Percentiles rank a stretch among this genome's conserved stretches.
phyloP scores from a whole-genome alignment of 2,888 invertebrate species.

The Cacoxenus indagator region DNA sequence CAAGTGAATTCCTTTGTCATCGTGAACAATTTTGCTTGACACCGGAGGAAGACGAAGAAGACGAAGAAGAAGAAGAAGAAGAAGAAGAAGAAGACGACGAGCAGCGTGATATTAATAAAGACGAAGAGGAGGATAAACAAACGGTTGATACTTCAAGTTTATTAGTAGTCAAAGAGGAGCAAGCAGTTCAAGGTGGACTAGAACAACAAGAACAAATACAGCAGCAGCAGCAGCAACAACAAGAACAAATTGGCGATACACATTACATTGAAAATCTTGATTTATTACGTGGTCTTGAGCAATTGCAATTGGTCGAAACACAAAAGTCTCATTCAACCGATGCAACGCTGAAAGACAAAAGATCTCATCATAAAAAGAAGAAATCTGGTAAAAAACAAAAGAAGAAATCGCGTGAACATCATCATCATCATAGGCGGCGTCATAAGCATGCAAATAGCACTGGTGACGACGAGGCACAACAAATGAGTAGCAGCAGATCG shows the following conservation, averaged over 20 bases:
- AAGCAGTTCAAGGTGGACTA: slow-evolving; percentile 25
- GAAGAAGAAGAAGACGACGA: slow-evolving; percentile 31
- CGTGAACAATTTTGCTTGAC: slow-evolving; percentile 69
- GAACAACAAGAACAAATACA: too few species aligned
- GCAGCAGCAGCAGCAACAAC: slow-evolving; percentile 25
- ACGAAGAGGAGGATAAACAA: slow-evolving; percentile 23
- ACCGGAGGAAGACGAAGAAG: slow-evolving; percentile 64
- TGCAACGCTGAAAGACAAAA: slow-evolving; percentile 43
- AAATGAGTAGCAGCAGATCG: slow-evolving; percentile 24
- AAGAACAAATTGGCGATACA: slow-evolving; percentile 10
- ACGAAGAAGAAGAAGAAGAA: slow-evolving; percentile 42
- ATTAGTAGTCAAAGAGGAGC: background rate
- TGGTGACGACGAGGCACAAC: slow-evolving; percentile 40
- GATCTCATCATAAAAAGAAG: slow-evolving; percentile 61
- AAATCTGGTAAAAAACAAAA: slow-evolving; percentile 65
- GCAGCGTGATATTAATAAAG: slow-evolving; percentile 21
- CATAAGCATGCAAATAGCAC: slow-evolving; percentile 60
- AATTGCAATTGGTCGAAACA: slow-evolving; percentile 6
- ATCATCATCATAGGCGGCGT: slow-evolving; percentile 53
- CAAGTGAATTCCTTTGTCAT: slow-evolving; percentile 70
- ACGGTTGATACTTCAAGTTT: too few species aligned
- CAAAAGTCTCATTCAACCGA: slow-evolving; percentile 45
- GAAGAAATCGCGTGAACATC: slow-evolving; percentile 61
- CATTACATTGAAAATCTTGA: background rate
- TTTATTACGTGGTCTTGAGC: slow-evolving; percentile 1